Base-by-base conservation (phyloP, 2,888 invertebrate species). In the Lomographa bimaculata region DNA sequence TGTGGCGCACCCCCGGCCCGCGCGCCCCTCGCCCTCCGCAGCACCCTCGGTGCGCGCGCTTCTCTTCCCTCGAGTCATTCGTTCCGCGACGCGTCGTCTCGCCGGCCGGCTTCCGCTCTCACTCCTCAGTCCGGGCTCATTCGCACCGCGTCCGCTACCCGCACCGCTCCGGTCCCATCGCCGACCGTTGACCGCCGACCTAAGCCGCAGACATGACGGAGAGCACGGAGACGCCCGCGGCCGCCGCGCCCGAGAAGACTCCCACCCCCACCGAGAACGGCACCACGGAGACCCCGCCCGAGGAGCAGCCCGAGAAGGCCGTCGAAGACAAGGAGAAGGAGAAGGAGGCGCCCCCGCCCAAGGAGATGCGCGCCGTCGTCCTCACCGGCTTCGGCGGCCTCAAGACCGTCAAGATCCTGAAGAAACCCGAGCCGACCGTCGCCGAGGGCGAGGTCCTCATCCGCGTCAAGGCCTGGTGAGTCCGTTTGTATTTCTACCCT, bases 381-480 rank as follows among this genome's bases (percentile, higher is more conserved):
- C 91, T 96, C 59, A 94, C 94, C 54, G 94, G 95, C 64, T 97
- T 96, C 82, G 97, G 96, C 20, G 96, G 96, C 23, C 90, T 96
- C 48, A 96, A 96, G 80, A 93, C 94, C 72, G 94, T 96, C 60
- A 96, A 96, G 87, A 93, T 95, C 55, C 91, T 93, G 66, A 95
- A 93, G 80, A 94, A 94, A 71, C 94, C 95, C 11, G 95, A 95
- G 74, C 94, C 95, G 20, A 83, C 92, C 57, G 73, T 91, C 37
- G 91, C 85, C 58, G 93, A 94, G 71, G 94, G 94, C 60, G 94
- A 96, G 79, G 94, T 96, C 49, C 91, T 96, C 44, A 94, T 96
- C 68, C 91, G 95, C 57, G 95, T 96, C 38, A 95, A 94, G 80
- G 95, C 96, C 67, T 96, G 96, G 96, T 96, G 71, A 94, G 95